Base-by-base conservation (phyloP, 2,797 vertebrate genomes). In the Danio tinwini region DNA sequence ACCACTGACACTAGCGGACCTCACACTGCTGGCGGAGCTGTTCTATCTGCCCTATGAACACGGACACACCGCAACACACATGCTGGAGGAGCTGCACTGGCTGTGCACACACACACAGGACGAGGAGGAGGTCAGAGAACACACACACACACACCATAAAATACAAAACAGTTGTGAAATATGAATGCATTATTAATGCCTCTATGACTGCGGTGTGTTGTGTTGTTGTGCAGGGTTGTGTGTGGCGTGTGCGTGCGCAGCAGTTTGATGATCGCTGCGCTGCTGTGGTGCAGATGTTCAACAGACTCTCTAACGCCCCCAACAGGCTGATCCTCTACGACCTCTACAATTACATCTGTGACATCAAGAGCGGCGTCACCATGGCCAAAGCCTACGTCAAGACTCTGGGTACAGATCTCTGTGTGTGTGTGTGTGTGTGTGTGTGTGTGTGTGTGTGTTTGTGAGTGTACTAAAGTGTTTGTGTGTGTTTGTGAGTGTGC, bases 341-440 rank as follows among this genome's bases (percentile, higher is more conserved):
- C 89, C 95, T 99, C 89, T 99, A 99, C 93, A 94, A 97, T 90
- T 99, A 98, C 91, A 97, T 99, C 91, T 98, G 97, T 92, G 98
- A 99, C 90, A 99, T 99, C 91, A 99, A 99, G 95, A 98, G 97
- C 80, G 97, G 97, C 67, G 96, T 99, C 73, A 95, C 95, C 61
- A 93, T 98, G 95, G 97, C 98, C 87, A 96, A 95, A 86, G 94
- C 95, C 84, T 97, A 97, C 91, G 95, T 99, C 16, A 92, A 90
- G 85, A 86, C 85, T 3, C 82, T 93, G 0, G 90, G 93, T 93
- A 75, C 12, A 29, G 1, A 29, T 29, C 29, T 29, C 29, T 29
- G 29, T 29, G 29, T 29, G 29, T 29, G 29, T 29, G 3, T 29
- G 29, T 29, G 29, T 29, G 29, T n/a, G n/a, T n/a, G n/a, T n/a